Evolutionary conservation across 2,888 invertebrate species (phyloP), one percentile per base, ranked within the genome.

Genomic region (Panorpa germanica): DNA sequence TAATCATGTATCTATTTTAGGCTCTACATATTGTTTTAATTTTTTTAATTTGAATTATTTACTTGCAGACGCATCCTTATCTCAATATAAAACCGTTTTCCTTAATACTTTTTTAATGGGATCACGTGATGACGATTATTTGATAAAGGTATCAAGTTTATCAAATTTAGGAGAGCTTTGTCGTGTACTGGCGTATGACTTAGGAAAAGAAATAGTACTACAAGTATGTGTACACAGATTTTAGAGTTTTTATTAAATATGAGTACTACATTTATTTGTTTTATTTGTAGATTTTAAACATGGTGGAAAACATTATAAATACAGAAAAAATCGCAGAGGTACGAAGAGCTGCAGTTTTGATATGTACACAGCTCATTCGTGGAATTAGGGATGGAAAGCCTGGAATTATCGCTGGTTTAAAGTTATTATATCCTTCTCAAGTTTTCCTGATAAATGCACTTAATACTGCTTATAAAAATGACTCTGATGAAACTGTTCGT

Each of bases 131-230:
- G 48, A 59, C 3, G 82, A 85, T 45, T 61, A 70, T 10, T 50
- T 80, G 16, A 65, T 86, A 23, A 61, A 82, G 41, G 69, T 83
- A 10, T 85, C 85, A 3, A 75, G 80, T 43, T 56, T 88, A 31
- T 82, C 85, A 1, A 83, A 82, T 50, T 57, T 88, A 24, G 85
- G 78, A 1, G 82, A 86, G 53, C 59, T 85, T 10, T 78, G 78
- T 40, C 59, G 70, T 39, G 64, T 77, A 4, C 52, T 88, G 24
- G 65, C 73, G 31, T 83, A 72, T 44, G 70, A 70, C 42, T 53
- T 86, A 4, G 78, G 78, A 16, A 55, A n/a, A n/a, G n/a, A n/a
- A n/a, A n/a, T n/a, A n/a, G n/a, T n/a, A n/a, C n/a, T n/a, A n/a
- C n/a, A n/a, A n/a, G n/a, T n/a, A n/a, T 3, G 13, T 21, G 17